Evolutionary conservation across 2,797 vertebrate species (phyloP), one percentile per base, ranked within the genome.

Genomic region (Nothura maculosa): DNA sequence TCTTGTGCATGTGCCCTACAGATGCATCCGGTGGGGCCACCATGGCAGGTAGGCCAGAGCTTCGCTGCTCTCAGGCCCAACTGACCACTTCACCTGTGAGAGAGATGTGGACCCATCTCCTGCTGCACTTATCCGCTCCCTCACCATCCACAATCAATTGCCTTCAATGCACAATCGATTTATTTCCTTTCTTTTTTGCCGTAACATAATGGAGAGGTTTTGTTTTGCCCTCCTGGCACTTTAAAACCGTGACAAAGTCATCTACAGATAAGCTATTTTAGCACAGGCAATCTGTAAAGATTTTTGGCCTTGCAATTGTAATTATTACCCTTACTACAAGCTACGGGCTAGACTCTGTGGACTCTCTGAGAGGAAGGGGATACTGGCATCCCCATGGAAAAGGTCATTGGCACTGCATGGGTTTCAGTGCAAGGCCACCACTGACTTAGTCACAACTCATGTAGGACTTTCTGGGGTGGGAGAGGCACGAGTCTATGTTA

Each of bases 1-100:
- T 25, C 60, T 47, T 21, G 48, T 28, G 43, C 2, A 0, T 0
- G 0, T 55, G 34, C 57, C 74, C 40, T 0, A 0, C 42, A 58
- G 38, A 22, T 18, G 38, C 15, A n/a, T 10, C 0, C 0, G 1
- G 1, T 12, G 36, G 40, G 30, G 40, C 6, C 45, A 32, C 3
- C 70, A 69, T 5, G 43, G 38, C 61, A 95, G 72, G 70, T 81
- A 72, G 6, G 4, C 30, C 48, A 63, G 47, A 38, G 10, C 30
- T 69, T 73, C 1, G 0, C 25, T 77, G 86, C 28, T 82, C 27
- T 47, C 68, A 74, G 34, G 21, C 57, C 32, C 28, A 38, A 16
- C 21, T 7, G 58, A 70, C 27, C 19, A 19, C 66, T 67, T 84
- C 68, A 81, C 19, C 47, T 68, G 50, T 34, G 25, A 45, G 24